Evolutionary conservation across 1,140 invertebrate genomes (phyloP).

Genomic region (Sycophila sp.): DNA sequence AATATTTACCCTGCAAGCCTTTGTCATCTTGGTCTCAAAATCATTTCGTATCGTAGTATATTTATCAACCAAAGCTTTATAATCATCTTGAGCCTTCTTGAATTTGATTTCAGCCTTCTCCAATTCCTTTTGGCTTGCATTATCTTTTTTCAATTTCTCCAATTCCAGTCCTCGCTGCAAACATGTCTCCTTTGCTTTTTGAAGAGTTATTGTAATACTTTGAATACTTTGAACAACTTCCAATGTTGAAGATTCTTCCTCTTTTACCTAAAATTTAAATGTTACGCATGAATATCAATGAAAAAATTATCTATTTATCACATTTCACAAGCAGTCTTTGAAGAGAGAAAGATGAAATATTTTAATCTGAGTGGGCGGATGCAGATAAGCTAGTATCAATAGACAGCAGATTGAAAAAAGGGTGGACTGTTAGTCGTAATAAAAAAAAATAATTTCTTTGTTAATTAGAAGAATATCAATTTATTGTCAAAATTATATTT

Average conservation of each 20-base stretch:
- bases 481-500: not conserved
- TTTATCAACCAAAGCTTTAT: conserved; percentile 88
- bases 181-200: conserved; percentile 92
- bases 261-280: conserved; percentile 78
- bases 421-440: no score
- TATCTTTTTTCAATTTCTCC: conserved; percentile 90
- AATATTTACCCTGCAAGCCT: conserved; percentile 81
- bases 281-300: conserved; percentile 19
- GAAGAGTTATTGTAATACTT: conserved; percentile 83
- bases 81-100: conserved; percentile 94
- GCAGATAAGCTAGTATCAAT: conserved; percentile 51
- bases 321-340: not conserved
- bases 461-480: not conserved
- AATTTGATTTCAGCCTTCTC: conserved; percentile 93
- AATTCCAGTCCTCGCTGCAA: conserved; percentile 84
- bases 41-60: conserved; percentile 88
- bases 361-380: conserved; percentile 54
- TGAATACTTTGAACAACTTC: conserved; percentile 91
- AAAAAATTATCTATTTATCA: conserved; percentile 10
- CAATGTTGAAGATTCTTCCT: conserved; percentile 89
- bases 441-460: no score
- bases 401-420: not conserved
- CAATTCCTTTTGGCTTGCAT: conserved; percentile 87
- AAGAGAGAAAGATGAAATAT: not conserved
- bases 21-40: conserved; percentile 94